Evolutionary conservation across 2,888 invertebrate species (phyloP).

Genomic region (Cosmia pyralina): DNA sequence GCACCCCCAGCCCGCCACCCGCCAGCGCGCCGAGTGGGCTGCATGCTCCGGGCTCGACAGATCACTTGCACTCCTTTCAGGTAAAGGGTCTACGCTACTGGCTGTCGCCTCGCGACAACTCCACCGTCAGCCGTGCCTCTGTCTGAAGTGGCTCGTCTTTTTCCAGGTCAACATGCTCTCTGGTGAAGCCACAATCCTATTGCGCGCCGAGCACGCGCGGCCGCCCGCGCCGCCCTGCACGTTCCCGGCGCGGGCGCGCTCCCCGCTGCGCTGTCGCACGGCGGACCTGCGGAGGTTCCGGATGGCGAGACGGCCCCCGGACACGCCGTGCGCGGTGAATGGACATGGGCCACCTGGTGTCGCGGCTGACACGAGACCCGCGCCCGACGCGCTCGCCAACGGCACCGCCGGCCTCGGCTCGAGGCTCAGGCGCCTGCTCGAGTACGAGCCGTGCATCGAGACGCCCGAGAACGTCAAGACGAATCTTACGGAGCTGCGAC

Average conservation of each 20-base stretch:
- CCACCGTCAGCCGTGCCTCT: not conserved
- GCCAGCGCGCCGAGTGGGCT: not conserved
- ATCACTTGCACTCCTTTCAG: slow-evolving; percentile 72
- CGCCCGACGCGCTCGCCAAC: slow-evolving; percentile 39
- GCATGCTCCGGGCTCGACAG: not conserved
- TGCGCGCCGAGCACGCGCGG: slow-evolving; percentile 81
- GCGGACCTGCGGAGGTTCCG: slow-evolving; percentile 68
- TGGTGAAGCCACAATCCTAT: slow-evolving; percentile 81
- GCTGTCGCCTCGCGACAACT: not conserved
- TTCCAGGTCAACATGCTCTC: slow-evolving; percentile 76
- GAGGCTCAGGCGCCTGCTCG: slow-evolving; percentile 71
- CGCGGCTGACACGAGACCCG: slow-evolving; percentile 22
- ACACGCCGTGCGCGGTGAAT: slow-evolving; percentile 26
- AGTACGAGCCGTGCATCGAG: slow-evolving; percentile 61
- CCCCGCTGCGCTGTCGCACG: slow-evolving; percentile 44
- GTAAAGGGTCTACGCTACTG: slow-evolving; percentile 49
- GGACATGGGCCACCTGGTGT: slow-evolving; percentile 31
- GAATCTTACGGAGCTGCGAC: slow-evolving; percentile 27
- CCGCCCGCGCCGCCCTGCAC: slow-evolving; percentile 55
- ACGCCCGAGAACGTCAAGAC: slow-evolving; percentile 29
- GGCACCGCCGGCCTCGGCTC: slow-evolving; percentile 60
- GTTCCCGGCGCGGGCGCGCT: slow-evolving; percentile 40
- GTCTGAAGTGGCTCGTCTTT: not conserved
- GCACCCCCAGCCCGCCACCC: slow-evolving; percentile 42
- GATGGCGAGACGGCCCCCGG: slow-evolving; percentile 57